Evolutionary conservation across 2,113 vertebrate species (phyloP).

Genomic region (Euleptes europaea): DNA sequence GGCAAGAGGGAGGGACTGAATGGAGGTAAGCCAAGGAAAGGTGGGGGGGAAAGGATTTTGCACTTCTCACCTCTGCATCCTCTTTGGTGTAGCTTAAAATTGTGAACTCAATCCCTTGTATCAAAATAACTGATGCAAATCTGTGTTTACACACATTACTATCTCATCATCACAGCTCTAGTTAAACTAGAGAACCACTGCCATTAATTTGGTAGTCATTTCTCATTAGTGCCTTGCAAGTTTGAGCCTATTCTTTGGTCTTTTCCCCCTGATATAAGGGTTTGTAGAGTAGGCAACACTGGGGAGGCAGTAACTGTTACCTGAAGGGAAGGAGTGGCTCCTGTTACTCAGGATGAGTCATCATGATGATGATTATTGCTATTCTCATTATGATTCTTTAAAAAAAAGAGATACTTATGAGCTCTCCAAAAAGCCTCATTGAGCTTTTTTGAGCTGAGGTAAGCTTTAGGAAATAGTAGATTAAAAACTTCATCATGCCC

Average conservation of each 20-base stretch:
- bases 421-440: constrained; percentile 38
- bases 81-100: background rate
- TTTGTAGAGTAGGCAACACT: constrained; percentile 40
- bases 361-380: constrained; percentile 61
- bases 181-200: background rate
- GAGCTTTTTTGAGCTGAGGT: constrained; percentile 22
- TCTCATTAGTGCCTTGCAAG: background rate
- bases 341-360: constrained; percentile 73
- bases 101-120: background rate
- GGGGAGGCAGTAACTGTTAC: constrained; percentile 53
- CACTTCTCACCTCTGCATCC: background rate
- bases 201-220: constrained; percentile 31
- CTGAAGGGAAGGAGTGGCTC: constrained; percentile 72
- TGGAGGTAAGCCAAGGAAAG: background rate
- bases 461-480: constrained; percentile 65
- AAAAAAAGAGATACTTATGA: constrained; percentile 50
- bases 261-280: constrained; percentile 32
- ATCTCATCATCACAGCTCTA: background rate
- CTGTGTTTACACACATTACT: background rate
- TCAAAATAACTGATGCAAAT: background rate
- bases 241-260: constrained; percentile 56
- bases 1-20: background rate
- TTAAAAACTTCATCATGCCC: constrained; percentile 52
- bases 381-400: constrained; percentile 48
- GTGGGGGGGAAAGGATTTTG: background rate